A percentile compares a stretch with the other conserved stretches of the same genome.
These are phyloP conservation scores for Phyllostomus hastatus DNA, from an alignment of 2,113 vertebrate genomes.

Conservation along the genomic window DNA sequence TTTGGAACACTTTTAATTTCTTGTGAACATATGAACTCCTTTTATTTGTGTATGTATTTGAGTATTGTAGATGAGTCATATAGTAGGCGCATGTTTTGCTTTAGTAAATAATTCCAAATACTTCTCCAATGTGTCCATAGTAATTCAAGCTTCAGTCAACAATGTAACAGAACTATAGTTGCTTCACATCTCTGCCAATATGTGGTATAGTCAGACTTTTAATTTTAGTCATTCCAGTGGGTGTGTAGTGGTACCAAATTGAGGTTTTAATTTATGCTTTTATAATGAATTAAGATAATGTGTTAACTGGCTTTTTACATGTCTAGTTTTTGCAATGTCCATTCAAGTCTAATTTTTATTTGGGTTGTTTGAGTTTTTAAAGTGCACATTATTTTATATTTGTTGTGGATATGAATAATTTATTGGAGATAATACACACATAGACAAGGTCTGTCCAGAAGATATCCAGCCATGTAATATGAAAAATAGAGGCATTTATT, in stretches of 20 bases:
- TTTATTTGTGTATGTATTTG: neutral
- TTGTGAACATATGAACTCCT: neutral
- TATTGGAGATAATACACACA: neutral
- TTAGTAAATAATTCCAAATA: neutral
- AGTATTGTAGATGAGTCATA: neutral
- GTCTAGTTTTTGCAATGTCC: neutral
- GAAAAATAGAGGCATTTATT: too few relatives aligned
- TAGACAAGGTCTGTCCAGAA: neutral
- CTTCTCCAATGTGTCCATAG: neutral
- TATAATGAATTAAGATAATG: neutral
- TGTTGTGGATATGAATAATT: neutral
- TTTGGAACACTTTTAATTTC: neutral
- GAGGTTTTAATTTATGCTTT: neutral
- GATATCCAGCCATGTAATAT: too few relatives aligned
- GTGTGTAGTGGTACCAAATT: neutral
- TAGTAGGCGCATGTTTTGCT: neutral
- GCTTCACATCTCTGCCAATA: neutral
- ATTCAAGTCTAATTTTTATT: neutral
- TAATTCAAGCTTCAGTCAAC: neutral
- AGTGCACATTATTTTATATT: neutral
- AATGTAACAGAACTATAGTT: neutral
- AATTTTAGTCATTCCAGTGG: neutral
- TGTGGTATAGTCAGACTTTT: neutral
- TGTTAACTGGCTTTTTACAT: neutral
- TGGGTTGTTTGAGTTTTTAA: neutral